These are phyloP conservation scores for Dolichomitus sp. DNA, from an alignment of 2,888 invertebrate species.

Conservation along the genomic window DNA sequence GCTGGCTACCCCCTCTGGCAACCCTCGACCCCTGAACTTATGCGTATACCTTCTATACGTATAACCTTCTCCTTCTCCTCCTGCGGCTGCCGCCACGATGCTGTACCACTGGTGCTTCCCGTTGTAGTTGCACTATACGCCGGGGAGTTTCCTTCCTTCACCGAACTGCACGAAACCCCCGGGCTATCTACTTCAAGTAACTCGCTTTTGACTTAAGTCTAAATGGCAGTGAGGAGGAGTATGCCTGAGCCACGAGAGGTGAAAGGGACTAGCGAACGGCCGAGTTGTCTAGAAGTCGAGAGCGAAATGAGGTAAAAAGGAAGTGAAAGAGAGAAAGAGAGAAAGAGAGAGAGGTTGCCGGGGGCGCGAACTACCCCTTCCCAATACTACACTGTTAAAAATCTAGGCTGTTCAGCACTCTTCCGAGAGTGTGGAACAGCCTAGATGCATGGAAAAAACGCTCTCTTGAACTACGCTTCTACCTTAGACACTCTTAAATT, in stretches of 20 bases:
- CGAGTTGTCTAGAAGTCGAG: slow-evolving; percentile 38
- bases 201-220: slow-evolving; percentile 65
- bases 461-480: not conserved
- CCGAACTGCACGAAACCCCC: slow-evolving; percentile 40
- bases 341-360: slow-evolving; percentile 24
- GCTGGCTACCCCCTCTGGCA: slow-evolving; percentile 48
- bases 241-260: slow-evolving; percentile 12
- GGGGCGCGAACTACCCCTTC: slow-evolving; percentile 13
- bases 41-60: slow-evolving; percentile 10
- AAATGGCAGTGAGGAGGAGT: slow-evolving; percentile 56
- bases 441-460: slow-evolving; percentile 2
- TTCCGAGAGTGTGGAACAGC: slow-evolving; percentile 3
- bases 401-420: no score
- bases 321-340: not conserved
- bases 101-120: slow-evolving; percentile 17
- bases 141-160: slow-evolving; percentile 45
- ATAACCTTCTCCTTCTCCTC: slow-evolving; percentile 1
- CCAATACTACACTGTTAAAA: slow-evolving; percentile 34
- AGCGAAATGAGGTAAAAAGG: slow-evolving; percentile 34
- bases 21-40: slow-evolving; percentile 60
- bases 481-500: slow-evolving; percentile 4
- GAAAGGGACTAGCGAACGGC: slow-evolving; percentile 17
- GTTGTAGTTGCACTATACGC: slow-evolving; percentile 10
- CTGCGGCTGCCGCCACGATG: not conserved
- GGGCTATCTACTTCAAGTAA: slow-evolving; percentile 55